Evolutionary conservation across 2,797 vertebrate species (phyloP).

Genomic region (Anabas testudineus): DNA sequence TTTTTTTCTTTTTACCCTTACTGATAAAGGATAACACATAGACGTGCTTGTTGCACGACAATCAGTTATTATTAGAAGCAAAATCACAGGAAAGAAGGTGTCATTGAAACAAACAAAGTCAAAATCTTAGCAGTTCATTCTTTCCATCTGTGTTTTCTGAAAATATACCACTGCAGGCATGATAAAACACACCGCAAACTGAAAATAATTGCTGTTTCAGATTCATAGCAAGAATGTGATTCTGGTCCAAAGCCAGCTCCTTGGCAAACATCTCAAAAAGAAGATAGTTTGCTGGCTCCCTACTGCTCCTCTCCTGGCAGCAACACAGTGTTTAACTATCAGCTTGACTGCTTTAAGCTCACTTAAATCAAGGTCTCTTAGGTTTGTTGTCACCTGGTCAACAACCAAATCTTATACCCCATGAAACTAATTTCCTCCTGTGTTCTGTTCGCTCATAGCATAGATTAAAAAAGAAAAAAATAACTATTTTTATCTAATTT

Average conservation of each 20-base stretch:
- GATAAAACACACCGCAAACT: conserved; percentile 48
- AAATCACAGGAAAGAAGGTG: conserved; percentile 56
- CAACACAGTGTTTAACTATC: conserved; percentile 61
- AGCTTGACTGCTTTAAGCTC: conserved; percentile 65
- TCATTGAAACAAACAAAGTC: conserved; percentile 58
- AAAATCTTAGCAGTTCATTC: conserved; percentile 58
- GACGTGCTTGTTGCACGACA: conserved; percentile 41
- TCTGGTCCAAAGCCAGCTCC: conserved; percentile 59
- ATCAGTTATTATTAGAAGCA: conserved; percentile 53
- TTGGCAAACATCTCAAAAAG: conserved; percentile 66
- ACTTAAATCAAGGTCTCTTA: conserved; percentile 65
- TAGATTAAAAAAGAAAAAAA: background rate
- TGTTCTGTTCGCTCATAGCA: conserved; percentile 14
- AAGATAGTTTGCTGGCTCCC: conserved; percentile 66
- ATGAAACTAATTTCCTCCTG: conserved; percentile 29
- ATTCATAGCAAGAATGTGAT: conserved; percentile 55
- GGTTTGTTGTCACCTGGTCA: conserved; percentile 60
- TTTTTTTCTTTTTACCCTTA: background rate
- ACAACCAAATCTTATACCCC: conserved; percentile 51
- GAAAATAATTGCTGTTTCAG: conserved; percentile 66
- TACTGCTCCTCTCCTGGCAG: conserved; percentile 60
- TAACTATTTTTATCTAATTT: conserved; percentile 31
- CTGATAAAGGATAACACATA: conserved; percentile 8
- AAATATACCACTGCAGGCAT: conserved; percentile 47
- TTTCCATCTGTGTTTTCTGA: conserved; percentile 73